phyloP scores from a whole-genome alignment of 37 sponge, comb jelly and placozoan genomes.

The Axinella damicornis region DNA sequence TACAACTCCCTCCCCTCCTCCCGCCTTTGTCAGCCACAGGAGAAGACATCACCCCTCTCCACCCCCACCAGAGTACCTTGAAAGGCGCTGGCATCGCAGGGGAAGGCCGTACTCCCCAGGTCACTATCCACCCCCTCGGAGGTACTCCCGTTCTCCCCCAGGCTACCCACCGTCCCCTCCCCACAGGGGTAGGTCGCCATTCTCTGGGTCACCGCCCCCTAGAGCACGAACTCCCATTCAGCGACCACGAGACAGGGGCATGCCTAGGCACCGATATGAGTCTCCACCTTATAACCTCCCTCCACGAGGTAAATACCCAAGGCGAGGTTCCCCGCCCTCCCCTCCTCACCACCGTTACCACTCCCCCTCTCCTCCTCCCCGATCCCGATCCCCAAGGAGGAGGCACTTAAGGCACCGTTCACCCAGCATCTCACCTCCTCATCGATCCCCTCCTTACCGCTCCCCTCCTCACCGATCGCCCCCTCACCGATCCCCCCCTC shows the following conservation, averaged over 20 bases:
- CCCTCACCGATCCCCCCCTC: too few relatives aligned
- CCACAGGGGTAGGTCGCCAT: slow-evolving; percentile 37
- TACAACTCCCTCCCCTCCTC: slow-evolving; percentile 15
- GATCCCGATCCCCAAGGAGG: slow-evolving; percentile 21
- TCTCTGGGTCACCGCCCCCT: slow-evolving; percentile 21
- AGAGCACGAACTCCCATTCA: slow-evolving; percentile 27
- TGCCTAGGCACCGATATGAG: slow-evolving; percentile 36
- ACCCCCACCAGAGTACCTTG: slow-evolving; percentile 34
- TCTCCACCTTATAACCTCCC: slow-evolving; percentile 37
- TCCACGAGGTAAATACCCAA: slow-evolving; percentile 22
- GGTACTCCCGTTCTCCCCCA: slow-evolving; percentile 17
- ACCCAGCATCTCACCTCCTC: slow-evolving; percentile 17
- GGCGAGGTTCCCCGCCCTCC: slow-evolving; percentile 14
- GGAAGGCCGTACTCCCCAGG: slow-evolving; percentile 13
- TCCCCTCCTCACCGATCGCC: too few relatives aligned
- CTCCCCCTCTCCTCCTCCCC: slow-evolving; percentile 32
- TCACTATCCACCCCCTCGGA: not conserved
- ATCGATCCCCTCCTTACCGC: too few relatives aligned
- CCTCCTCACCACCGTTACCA: slow-evolving; percentile 32
- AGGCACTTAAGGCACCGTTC: slow-evolving; percentile 8
- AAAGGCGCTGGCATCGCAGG: slow-evolving; percentile 10
- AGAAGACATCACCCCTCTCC: not conserved
- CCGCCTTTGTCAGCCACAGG: slow-evolving; percentile 1
- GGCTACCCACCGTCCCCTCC: slow-evolving; percentile 16
- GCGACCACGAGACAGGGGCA: not conserved